These are phyloP conservation scores for Enteromius anoplus DNA, from an alignment of 2,797 vertebrate genomes.

Conservation along the genomic window DNA sequence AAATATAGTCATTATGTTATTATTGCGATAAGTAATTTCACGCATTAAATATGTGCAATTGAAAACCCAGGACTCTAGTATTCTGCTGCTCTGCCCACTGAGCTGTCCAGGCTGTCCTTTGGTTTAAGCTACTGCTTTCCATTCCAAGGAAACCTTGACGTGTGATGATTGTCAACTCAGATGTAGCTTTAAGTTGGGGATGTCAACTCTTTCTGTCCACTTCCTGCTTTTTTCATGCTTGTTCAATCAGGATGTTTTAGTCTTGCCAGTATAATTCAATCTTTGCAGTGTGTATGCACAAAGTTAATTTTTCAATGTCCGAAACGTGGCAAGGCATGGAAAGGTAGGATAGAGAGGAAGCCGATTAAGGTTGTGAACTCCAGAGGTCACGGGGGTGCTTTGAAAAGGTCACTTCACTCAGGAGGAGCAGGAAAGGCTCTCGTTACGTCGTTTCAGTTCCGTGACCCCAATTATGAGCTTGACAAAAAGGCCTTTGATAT, in stretches of 20 bases:
- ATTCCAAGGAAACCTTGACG: constrained; percentile 9
- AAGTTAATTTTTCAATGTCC: neutral
- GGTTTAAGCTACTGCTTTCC: constrained; percentile 18
- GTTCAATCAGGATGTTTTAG: neutral
- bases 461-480: constrained; percentile 59
- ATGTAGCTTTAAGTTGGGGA: constrained; percentile 10
- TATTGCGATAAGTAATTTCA: neutral
- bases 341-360: constrained; percentile 30
- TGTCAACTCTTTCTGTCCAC: neutral
- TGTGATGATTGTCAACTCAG: neutral
- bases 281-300: neutral
- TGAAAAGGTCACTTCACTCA: constrained; percentile 16
- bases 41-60: neutral
- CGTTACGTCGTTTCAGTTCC: constrained; percentile 41
- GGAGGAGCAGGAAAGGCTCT: constrained; percentile 30
- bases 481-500: constrained; percentile 53
- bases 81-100: constrained; percentile 1
- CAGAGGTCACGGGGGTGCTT: constrained; percentile 10
- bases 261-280: neutral
- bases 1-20: constrained; percentile 16
- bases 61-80: neutral
- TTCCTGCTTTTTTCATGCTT: neutral
- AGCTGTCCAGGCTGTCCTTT: neutral
- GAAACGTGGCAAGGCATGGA: neutral
- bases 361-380: constrained; percentile 35